phyloP scores from a whole-genome alignment of 1,140 invertebrate genomes.

The Vollenhovia emeryi region DNA sequence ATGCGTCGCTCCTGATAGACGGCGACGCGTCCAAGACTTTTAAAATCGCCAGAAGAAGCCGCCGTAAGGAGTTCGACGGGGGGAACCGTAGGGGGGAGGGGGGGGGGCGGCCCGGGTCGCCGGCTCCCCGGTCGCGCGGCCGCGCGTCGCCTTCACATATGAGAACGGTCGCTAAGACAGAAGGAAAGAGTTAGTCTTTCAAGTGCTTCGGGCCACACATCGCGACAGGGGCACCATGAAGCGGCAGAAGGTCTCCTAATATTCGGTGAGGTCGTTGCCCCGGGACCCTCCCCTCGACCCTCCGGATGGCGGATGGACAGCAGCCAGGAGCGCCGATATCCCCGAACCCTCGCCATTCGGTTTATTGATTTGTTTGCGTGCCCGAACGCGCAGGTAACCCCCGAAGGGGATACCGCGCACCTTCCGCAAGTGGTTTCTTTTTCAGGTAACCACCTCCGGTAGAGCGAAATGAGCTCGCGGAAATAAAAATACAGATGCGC shows the following conservation, averaged over 20 bases:
- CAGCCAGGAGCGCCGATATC: neutral
- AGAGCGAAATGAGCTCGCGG: neutral
- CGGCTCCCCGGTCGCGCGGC: conserved; percentile 74
- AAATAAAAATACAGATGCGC: neutral
- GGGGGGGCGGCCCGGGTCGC: neutral
- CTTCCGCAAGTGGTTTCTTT: neutral
- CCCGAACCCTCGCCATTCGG: neutral
- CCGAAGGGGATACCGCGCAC: neutral
- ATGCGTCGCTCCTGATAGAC: conserved; percentile 78
- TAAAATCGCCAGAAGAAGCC: conserved; percentile 51
- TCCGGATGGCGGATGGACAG: conserved; percentile 25
- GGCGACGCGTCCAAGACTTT: conserved; percentile 68
- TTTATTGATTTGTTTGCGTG: conserved; percentile 44
- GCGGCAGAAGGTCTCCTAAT: conserved; percentile 80
- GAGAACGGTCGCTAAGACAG: conserved; percentile 63
- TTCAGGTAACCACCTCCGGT: neutral
- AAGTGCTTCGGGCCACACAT: conserved; percentile 86
- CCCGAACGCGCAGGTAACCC: neutral
- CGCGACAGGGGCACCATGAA: conserved; percentile 78
- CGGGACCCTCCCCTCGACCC: conserved; percentile 51
- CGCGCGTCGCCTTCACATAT: conserved; percentile 76
- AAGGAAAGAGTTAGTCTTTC: conserved; percentile 84
- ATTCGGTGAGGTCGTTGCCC: conserved; percentile 70
- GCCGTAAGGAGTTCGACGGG: neutral
- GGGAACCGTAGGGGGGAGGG: neutral